phyloP scores from a whole-genome alignment of 2,797 vertebrate species.

The Balearica regulorum region DNA sequence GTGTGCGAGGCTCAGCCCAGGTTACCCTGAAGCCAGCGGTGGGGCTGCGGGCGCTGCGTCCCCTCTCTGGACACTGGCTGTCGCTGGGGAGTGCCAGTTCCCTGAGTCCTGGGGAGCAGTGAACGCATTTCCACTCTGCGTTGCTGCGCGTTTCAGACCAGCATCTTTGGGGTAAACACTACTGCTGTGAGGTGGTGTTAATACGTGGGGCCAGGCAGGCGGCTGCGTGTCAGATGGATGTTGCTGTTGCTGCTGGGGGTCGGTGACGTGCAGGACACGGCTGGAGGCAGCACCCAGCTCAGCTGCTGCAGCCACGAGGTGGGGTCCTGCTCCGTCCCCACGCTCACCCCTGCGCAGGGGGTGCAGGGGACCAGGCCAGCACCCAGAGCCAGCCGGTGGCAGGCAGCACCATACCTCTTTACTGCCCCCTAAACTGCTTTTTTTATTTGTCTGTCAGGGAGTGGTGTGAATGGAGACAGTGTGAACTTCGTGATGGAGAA shows the following conservation, averaged over 20 bases:
- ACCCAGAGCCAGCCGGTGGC: not conserved
- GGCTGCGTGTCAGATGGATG: not conserved
- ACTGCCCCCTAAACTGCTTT: no score
- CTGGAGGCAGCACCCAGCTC: not conserved
- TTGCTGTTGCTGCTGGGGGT: not conserved
- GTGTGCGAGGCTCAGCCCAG: no score
- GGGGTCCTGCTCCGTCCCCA: not conserved
- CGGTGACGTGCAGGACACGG: rapidly evolving
- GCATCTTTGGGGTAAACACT: not conserved
- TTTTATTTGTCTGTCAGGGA: not conserved
- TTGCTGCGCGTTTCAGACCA: not conserved
- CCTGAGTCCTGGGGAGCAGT: not conserved
- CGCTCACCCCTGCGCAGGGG: rapidly evolving
- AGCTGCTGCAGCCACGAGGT: not conserved
- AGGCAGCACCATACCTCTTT: not conserved
- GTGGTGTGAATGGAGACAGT: not conserved
- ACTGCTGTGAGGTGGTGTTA: not conserved
- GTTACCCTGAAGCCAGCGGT: no score
- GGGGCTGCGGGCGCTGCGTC: not conserved
- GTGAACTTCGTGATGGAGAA: not conserved
- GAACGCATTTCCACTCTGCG: no score
- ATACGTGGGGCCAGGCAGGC: not conserved
- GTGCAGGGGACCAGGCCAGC: not conserved
- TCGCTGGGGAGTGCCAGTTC: not conserved
- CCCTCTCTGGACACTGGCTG: not conserved